Evolutionary conservation across 2,888 invertebrate species (phyloP).

Genomic region (Byasa hedistus): DNA sequence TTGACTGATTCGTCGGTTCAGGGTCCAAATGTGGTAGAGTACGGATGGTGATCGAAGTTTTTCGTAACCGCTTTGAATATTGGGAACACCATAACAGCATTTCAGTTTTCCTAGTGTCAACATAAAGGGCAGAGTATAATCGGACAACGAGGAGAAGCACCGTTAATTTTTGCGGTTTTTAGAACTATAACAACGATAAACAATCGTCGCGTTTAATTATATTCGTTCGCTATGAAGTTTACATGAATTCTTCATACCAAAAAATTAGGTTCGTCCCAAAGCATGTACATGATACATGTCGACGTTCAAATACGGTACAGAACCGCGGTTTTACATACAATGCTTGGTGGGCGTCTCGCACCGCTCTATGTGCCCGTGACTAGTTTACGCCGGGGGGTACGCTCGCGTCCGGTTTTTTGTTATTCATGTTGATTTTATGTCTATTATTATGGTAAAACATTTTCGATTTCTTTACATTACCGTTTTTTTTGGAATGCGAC

Average conservation of each 20-base stretch:
- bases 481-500: conserved; percentile 15
- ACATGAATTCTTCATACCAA: conserved; percentile 45
- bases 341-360: conserved; percentile 58
- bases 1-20: too few relatives aligned
- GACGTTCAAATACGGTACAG: conserved; percentile 46
- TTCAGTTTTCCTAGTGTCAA: too few relatives aligned
- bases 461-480: conserved; percentile 22
- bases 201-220: not conserved
- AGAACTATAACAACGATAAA: not conserved
- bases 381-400: conserved; percentile 34
- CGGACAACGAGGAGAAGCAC: too few relatives aligned
- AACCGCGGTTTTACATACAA: conserved; percentile 69
- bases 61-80: too few relatives aligned
- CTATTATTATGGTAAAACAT: conserved; percentile 28
- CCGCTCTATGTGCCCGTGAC: conserved; percentile 40
- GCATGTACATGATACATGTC: conserved; percentile 52
- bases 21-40: too few relatives aligned
- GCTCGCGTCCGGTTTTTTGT: conserved; percentile 28
- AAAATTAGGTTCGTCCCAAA: conserved; percentile 60
- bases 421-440: conserved; percentile 25
- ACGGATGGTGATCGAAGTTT: too few relatives aligned
- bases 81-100: too few relatives aligned
- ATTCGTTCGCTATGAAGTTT: conserved; percentile 10
- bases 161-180: not conserved
- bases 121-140: too few relatives aligned